Evolutionary conservation across 1,140 invertebrate genomes (phyloP).

Genomic region (Drosophila tropicalis): DNA sequence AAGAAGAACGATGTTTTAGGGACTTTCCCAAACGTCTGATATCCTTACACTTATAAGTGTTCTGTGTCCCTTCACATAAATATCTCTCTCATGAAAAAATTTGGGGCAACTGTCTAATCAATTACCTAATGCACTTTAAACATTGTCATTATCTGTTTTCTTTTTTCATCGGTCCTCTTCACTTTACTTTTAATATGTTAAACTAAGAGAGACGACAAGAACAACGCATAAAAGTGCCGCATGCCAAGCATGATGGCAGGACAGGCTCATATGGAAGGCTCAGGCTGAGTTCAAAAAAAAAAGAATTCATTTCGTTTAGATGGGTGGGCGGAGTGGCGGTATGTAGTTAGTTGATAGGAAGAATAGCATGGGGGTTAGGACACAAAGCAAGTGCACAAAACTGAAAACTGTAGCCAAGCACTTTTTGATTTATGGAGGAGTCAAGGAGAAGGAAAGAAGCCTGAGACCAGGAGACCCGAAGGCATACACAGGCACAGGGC

Average conservation of each 20-base stretch:
- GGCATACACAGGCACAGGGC: neutral
- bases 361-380: conserved; percentile 41
- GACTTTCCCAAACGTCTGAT: too few species aligned
- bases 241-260: conserved; percentile 71
- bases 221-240: conserved; percentile 73
- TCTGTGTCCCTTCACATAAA: neutral
- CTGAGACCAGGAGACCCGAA: neutral
- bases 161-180: conserved; percentile 22
- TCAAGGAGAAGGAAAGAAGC: conserved; percentile 27
- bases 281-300: conserved; percentile 59
- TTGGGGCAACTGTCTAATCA: neutral
- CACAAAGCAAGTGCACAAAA: conserved; percentile 76
- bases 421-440: conserved; percentile 77
- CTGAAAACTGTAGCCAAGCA: conserved; percentile 80
- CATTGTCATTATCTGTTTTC: neutral
- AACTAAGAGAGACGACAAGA: conserved; percentile 44
- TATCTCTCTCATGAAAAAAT: neutral
- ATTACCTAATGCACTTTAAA: neutral
- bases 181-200: conserved; percentile 76
- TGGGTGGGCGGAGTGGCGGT: neutral
- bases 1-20: too few species aligned
- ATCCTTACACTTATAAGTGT: too few species aligned
- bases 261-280: conserved; percentile 41
- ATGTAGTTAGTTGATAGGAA: conserved; percentile 20
- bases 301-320: conserved; percentile 12